Evolutionary conservation across 2,888 invertebrate genomes (phyloP).

Genomic region (Apomyelois bistriatella): DNA sequence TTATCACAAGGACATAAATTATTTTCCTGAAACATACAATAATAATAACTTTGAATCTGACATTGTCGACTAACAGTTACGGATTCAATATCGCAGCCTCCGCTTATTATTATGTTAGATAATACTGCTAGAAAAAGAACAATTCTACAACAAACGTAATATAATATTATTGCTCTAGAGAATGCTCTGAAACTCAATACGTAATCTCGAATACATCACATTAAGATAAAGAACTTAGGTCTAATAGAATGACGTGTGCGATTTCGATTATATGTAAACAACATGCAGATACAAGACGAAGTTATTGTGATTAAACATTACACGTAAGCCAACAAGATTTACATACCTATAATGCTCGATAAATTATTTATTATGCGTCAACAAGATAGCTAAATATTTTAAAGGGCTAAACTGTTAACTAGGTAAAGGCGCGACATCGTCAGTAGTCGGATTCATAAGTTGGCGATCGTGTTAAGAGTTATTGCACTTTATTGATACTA

Average conservation of each 20-base stretch:
- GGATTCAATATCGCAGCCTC: constrained; percentile 31
- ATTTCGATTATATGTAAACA: constrained; percentile 35
- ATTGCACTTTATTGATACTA: constrained; percentile 60
- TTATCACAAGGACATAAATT: constrained; percentile 27
- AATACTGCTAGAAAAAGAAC: constrained; percentile 47
- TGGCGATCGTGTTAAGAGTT: constrained; percentile 46
- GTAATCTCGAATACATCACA: constrained; percentile 60
- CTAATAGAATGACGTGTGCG: constrained; percentile 55
- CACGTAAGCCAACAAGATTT: constrained; percentile 63
- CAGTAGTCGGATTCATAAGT: constrained; percentile 58
- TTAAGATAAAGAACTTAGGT: constrained; percentile 55
- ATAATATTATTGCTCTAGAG: constrained; percentile 56
- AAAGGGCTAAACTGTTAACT: constrained; percentile 44
- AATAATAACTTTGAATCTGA: constrained; percentile 15
- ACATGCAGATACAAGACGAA: constrained; percentile 30
- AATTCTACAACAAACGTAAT: constrained; percentile 27
- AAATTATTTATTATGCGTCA: constrained; percentile 69
- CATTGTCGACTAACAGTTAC: constrained; percentile 17
- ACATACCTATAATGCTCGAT: constrained; percentile 29
- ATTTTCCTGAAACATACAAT: constrained; percentile 12
- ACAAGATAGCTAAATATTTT: constrained; percentile 62
- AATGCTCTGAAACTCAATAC: constrained; percentile 55
- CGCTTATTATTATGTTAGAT: constrained; percentile 29
- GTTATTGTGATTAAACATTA: constrained; percentile 36
- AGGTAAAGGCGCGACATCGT: constrained; percentile 55